Percentiles rank a stretch among this genome's conserved stretches.
Evolutionary conservation across 2,888 invertebrate genomes (phyloP).

Genomic region (Tetheella fluctuosa): DNA sequence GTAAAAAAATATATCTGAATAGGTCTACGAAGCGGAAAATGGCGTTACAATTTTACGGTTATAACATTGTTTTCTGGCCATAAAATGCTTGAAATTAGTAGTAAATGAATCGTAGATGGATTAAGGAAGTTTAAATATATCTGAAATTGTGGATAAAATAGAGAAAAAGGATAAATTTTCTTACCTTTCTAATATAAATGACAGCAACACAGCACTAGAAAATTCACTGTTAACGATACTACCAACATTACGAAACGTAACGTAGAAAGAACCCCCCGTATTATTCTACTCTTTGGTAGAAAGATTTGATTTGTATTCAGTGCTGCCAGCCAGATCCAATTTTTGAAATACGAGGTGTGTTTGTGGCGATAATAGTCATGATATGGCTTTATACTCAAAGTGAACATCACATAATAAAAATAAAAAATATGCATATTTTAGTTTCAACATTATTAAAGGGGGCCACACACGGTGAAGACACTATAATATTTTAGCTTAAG

Average conservation of each 20-base stretch:
- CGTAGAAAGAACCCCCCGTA: conserved; percentile 24
- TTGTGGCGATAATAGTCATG: too few species aligned
- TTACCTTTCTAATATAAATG: conserved; percentile 77
- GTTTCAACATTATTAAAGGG: too few species aligned
- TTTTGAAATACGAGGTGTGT: too few species aligned
- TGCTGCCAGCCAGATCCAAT: too few species aligned
- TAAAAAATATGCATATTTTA: too few species aligned
- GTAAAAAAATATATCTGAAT: conserved; percentile 64
- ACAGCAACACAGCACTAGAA: conserved; percentile 76
- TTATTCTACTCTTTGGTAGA: too few species aligned
- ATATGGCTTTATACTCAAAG: too few species aligned
- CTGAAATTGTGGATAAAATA: conserved; percentile 18
- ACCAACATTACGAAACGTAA: conserved; percentile 34
- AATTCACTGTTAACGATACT: conserved; percentile 61
- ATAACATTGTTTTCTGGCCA: conserved; percentile 34
- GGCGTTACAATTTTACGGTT: conserved; percentile 72
- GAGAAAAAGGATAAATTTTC: conserved; percentile 54
- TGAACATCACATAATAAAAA: too few species aligned
- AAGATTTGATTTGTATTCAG: conserved; percentile 25
- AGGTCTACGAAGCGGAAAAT: conserved; percentile 75
- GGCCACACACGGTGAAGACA: too few species aligned
- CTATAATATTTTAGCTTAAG: too few species aligned
- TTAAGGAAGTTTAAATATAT: conserved; percentile 17
- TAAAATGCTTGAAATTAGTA: conserved; percentile 13
- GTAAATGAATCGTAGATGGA: not conserved